Base-by-base conservation (phyloP, 2,113 vertebrate species). In the Odontesthes bonariensis region DNA sequence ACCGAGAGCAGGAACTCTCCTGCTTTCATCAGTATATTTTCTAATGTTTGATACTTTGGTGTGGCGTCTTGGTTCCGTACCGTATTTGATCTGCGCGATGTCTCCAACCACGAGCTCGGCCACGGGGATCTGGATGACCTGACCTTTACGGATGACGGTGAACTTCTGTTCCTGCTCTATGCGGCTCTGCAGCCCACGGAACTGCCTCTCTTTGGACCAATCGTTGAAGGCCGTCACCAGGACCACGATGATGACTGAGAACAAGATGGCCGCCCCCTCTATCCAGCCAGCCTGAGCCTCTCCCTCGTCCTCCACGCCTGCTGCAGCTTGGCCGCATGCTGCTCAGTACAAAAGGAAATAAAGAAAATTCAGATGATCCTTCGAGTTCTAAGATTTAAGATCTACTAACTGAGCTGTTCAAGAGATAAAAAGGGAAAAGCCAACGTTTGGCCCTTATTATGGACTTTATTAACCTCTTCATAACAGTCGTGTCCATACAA, bases 201-300 rank as follows among this genome's bases (percentile, higher is more conserved):
- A 99, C 57, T 99, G 98, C 85, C 97, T 98, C 90, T 99, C 98
- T 66, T 99, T 99, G 88, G 97, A 98, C 98, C 98, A 99, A 35
- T 99, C 98, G 0, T 98, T 98, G 89, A 99, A 99, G 22, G 98
- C 98, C 0, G 98, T 99, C 85, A 99, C 97, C 67, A 99, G 90
- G 46, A 99, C 98, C 83, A 99, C 97, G 0, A 99, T 97, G 86
- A 96, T 95, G 72, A 99, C 98, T 0, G 98, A 99, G 79, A 98
- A 97, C 3, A 99, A 82, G 88, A 99, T 99, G 78, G 98, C 98
- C 0, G 97, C 97, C 0, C 97, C 97, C 85, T 99, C 98, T 1
- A 99, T 99, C 98, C 98, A 99, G 74, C 98, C 97, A 0, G 98
- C 96, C 88, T 99, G 95, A 0, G 96, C 49, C 85, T 99, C 98